Base-by-base conservation (phyloP, 1,140 invertebrate species). In the Penaeus japonicus region DNA sequence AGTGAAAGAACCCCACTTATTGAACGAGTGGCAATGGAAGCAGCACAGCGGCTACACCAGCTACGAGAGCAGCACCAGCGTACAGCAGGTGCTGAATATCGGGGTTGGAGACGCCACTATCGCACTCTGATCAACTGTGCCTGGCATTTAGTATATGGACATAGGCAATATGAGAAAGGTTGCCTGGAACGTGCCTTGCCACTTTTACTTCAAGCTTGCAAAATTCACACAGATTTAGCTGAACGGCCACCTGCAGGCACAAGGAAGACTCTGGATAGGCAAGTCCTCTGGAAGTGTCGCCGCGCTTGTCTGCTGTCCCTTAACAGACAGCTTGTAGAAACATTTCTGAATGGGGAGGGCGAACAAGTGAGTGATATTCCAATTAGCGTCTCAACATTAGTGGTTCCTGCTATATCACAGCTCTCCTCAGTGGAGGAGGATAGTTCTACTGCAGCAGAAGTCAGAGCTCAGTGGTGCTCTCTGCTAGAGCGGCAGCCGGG, bases 121-220 rank as follows among this genome's bases (percentile, higher is more conserved):
- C 87, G 70, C 4, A 57, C 80, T 47, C 79, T 88, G 18, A 75
- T 88, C 54, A 81, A 83, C 24, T 88, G 80, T 81, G 59, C 87
- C 30, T 88, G 87, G 87, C 55, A 83, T 39, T 59, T 88, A 59
- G 87, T 88, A 27, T 88, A 39, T 62, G 87, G 87, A 20, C 55
- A 81, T 54, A 73, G 22, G 47, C 87, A 88, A 18, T 83, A 78
- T 35, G 80, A 84, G 53, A 81, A 83, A 17, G 87, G 87, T 15
- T 35, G 75, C 32, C 73, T 88, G 32, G 87, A 88, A 83, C 47
- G 87, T 17, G 79, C 80, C 32, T 81, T 88, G 62, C 87, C 80
- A 2, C 81, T 75, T 7, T 57, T 88, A 35, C 53, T 88, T 55
- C 80, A 81, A 57, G 87, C 87, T 27, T 88, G 87, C 59, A 77